These are phyloP conservation scores for Tolypeutes matacus DNA, from an alignment of 2,797 vertebrate species.

Conservation along the genomic window DNA sequence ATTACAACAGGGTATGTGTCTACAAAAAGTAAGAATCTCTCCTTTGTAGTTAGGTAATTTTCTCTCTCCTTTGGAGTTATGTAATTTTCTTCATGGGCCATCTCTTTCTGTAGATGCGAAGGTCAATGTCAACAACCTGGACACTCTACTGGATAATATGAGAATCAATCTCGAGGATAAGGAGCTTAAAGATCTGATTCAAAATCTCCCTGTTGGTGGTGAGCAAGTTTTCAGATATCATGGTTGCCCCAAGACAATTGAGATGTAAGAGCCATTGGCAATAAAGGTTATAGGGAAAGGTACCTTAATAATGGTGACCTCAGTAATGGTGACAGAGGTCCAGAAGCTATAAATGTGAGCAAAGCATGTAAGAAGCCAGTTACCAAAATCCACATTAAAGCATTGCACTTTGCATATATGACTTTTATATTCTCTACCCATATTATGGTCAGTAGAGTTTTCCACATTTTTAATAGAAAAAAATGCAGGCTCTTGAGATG, in stretches of 20 bases:
- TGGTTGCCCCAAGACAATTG: not conserved
- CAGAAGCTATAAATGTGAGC: not conserved
- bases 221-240: constrained; percentile 13
- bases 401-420: not conserved
- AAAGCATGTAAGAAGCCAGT: not conserved
- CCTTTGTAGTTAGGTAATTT: not conserved
- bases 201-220: constrained; percentile 55
- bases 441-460: not conserved
- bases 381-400: not conserved
- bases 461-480: constrained; percentile 8
- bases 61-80: not conserved
- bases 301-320: not conserved
- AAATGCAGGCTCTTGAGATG: not conserved
- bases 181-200: constrained; percentile 66
- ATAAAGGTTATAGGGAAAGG: not conserved
- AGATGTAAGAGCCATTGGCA: not conserved
- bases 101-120: constrained; percentile 64
- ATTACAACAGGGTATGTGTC: not conserved
- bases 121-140: constrained; percentile 45
- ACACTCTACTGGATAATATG: constrained; percentile 23
- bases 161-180: constrained; percentile 52
- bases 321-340: not conserved
- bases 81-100: not conserved
- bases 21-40: not conserved
- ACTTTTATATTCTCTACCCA: not conserved